These are phyloP conservation scores for Eptatretus atami DNA, from an alignment of 2,797 vertebrate genomes.

Conservation along the genomic window DNA sequence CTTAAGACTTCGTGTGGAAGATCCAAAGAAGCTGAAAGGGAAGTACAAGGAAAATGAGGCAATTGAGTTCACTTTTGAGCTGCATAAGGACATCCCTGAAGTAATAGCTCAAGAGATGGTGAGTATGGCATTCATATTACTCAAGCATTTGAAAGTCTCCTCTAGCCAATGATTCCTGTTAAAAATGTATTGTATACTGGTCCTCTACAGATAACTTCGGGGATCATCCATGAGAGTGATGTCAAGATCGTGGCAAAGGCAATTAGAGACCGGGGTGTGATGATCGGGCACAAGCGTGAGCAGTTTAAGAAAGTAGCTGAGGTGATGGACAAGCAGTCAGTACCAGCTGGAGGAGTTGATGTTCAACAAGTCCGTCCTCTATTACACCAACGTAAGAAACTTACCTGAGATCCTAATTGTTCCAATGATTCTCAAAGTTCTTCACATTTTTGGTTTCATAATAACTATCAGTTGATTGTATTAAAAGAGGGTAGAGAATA, in stretches of 20 bases:
- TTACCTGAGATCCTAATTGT: no score
- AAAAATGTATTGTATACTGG: background rate
- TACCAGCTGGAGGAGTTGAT: no score
- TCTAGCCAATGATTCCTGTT: background rate
- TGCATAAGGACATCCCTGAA: conserved; percentile 75
- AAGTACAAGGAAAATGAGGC: conserved; percentile 96
- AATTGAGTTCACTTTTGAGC: conserved; percentile 79
- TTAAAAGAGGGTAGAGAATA: no score
- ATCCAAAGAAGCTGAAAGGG: conserved; percentile 82
- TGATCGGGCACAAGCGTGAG: conserved; percentile 4
- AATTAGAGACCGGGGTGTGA: background rate
- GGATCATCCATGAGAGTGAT: conserved; percentile 1
- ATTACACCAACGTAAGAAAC: no score
- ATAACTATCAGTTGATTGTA: no score
- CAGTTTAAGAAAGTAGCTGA: background rate
- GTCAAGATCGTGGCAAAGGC: conserved; percentile 3
- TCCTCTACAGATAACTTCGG: background rate
- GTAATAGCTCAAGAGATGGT: conserved; percentile 96
- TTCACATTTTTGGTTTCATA: no score
- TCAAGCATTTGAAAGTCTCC: background rate
- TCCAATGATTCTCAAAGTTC: no score
- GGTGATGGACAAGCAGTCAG: no score
- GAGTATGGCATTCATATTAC: conserved; percentile 10
- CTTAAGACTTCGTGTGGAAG: conserved; percentile 85
- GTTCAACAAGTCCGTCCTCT: no score